Conservation (phyloP, 2,888 invertebrate species). For the Stenoptilia bipunctidactyla region DNA sequence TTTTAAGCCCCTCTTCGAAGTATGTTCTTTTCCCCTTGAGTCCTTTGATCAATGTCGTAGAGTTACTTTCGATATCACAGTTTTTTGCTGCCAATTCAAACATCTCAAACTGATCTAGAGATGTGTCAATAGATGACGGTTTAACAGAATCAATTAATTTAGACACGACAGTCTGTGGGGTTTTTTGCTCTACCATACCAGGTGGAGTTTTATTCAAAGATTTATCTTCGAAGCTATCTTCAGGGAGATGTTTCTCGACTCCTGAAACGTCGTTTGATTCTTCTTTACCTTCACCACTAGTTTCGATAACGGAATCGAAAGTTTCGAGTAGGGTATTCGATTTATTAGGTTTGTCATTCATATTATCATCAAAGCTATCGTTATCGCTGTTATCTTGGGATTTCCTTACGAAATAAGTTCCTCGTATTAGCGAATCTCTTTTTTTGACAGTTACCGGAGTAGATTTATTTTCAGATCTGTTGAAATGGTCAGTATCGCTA, state of each 20-base stretch:
- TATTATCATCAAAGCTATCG: not conserved
- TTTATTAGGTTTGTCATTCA: not conserved
- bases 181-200: not conserved
- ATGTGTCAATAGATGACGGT: conserved; percentile 24
- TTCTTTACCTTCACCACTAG: no score
- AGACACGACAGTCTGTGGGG: not conserved
- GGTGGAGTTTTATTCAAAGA: not conserved
- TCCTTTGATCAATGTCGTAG: conserved; percentile 21
- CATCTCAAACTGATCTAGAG: conserved; percentile 41
- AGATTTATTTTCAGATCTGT: no score
- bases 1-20: no score
- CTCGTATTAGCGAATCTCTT: not conserved
- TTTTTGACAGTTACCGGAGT: not conserved
- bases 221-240: not conserved
- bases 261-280: not conserved
- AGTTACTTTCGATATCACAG: conserved; percentile 13
- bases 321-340: not conserved
- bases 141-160: not conserved
- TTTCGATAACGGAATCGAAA: not conserved
- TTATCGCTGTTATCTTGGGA: not conserved
- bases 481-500: not conserved
- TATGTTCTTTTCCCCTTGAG: conserved; percentile 26
- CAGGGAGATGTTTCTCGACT: not conserved
- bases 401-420: conserved; percentile 1
- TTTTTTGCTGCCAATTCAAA: conserved; percentile 32